These are phyloP conservation scores for Dugesia japonica DNA, from an alignment of 2,888 invertebrate species.

Conservation along the genomic window DNA sequence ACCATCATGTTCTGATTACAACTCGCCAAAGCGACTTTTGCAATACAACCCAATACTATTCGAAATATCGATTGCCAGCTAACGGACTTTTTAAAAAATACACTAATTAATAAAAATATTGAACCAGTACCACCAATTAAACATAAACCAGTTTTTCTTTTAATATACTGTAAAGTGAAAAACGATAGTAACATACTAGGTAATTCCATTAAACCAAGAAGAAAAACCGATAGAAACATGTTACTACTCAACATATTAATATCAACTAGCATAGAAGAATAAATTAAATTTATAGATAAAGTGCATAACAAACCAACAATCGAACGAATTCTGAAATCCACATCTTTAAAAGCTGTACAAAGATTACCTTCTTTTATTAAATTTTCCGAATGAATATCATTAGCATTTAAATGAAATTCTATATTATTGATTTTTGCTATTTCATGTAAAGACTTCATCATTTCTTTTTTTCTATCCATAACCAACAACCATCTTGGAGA, in stretches of 20 bases:
- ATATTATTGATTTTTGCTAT: neutral
- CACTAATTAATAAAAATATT: neutral
- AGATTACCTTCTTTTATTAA: neutral
- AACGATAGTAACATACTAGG: neutral
- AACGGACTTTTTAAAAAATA: neutral
- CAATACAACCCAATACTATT: neutral
- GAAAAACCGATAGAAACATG: neutral
- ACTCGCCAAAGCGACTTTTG: neutral
- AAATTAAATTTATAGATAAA: neutral
- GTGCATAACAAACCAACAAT: neutral
- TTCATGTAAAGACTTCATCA: neutral
- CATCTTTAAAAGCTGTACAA: neutral
- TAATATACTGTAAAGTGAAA: neutral
- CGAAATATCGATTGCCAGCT: neutral
- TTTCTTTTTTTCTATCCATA: neutral
- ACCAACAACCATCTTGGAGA: neutral
- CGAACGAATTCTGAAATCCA: neutral
- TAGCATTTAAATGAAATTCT: neutral
- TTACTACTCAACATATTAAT: neutral
- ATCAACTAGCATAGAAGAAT: neutral
- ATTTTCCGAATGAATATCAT: neutral
- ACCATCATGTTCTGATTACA: neutral
- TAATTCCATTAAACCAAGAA: neutral
- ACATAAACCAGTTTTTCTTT: neutral
- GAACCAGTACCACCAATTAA: neutral